phyloP scores from a whole-genome alignment of 1,140 invertebrate genomes.

The Muscidifurax raptorellus region DNA sequence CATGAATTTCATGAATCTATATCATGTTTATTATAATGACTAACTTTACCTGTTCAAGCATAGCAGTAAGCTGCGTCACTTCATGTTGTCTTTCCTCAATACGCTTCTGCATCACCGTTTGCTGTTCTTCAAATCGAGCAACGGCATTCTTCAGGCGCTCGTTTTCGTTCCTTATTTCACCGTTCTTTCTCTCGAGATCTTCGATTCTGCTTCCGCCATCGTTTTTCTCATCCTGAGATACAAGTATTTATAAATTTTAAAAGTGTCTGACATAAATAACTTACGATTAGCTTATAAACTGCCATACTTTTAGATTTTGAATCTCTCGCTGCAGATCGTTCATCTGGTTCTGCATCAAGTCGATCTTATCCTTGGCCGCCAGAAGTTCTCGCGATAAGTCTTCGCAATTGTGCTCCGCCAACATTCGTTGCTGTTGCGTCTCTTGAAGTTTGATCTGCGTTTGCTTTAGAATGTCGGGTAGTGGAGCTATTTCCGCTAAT shows the following conservation, averaged over 20 bases:
- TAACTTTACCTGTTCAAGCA: conserved; percentile 77
- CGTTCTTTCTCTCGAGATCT: conserved; percentile 75
- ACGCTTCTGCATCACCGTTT: conserved; percentile 63
- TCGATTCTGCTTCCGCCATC: conserved; percentile 71
- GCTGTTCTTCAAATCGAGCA: conserved; percentile 68
- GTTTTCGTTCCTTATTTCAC: conserved; percentile 75
- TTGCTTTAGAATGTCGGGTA: conserved; percentile 84
- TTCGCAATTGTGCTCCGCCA: conserved; percentile 80
- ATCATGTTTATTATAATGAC: neutral
- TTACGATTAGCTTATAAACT: neutral
- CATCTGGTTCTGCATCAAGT: conserved; percentile 62
- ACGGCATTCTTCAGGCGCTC: conserved; percentile 64
- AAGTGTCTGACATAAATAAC: neutral
- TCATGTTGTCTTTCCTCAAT: conserved; percentile 74
- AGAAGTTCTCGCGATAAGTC: conserved; percentile 78
- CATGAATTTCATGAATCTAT: neutral
- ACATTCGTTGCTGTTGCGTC: conserved; percentile 79
- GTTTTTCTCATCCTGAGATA: conserved; percentile 61
- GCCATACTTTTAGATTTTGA: conserved; percentile 57
- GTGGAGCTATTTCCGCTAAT: conserved; percentile 82
- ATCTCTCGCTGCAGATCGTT: conserved; percentile 64
- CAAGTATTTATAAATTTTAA: neutral
- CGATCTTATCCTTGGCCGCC: conserved; percentile 77
- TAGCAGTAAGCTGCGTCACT: conserved; percentile 78
- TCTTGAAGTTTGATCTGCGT: conserved; percentile 84